These are phyloP conservation scores for Amyelois transitella DNA, from an alignment of 1,140 invertebrate genomes.

Conservation along the genomic window DNA sequence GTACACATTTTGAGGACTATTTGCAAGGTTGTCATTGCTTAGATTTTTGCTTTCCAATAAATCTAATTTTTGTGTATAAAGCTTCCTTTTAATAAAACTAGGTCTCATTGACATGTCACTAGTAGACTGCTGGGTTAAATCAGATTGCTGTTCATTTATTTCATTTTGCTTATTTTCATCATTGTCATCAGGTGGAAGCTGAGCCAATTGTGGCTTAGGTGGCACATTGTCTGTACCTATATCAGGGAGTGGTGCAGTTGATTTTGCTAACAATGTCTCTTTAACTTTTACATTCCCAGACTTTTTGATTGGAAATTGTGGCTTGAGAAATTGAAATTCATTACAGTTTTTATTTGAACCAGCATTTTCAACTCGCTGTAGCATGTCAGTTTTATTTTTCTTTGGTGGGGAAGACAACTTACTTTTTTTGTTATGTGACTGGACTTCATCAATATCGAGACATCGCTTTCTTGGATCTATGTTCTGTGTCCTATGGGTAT, in stretches of 20 bases:
- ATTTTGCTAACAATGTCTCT: slow-evolving; percentile 39
- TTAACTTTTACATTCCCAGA: slow-evolving; percentile 13
- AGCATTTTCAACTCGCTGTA: slow-evolving; percentile 6
- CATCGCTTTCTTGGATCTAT: slow-evolving; percentile 25
- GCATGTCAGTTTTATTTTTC: slow-evolving; percentile 10
- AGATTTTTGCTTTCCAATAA: slow-evolving; percentile 43
- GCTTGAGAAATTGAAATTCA: slow-evolving; percentile 50
- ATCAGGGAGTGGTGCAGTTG: slow-evolving; percentile 20
- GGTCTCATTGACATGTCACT: slow-evolving; percentile 50
- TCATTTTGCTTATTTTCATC: too few relatives aligned
- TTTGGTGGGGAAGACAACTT: slow-evolving; percentile 16
- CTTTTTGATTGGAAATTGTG: slow-evolving; percentile 36
- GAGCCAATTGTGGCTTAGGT: too few relatives aligned
- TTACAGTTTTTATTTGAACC: slow-evolving; percentile 6
- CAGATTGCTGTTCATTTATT: slow-evolving; percentile 5
- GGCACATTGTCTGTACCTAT: slow-evolving; percentile 1
- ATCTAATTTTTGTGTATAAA: slow-evolving; percentile 61
- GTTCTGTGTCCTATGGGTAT: slow-evolving; percentile 3
- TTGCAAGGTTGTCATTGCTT: slow-evolving; percentile 27
- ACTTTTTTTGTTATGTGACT: slow-evolving; percentile 21
- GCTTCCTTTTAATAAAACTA: slow-evolving; percentile 62
- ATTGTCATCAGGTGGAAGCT: not conserved
- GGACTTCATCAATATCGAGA: slow-evolving; percentile 20
- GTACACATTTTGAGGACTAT: slow-evolving; percentile 45
- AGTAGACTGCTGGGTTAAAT: slow-evolving; percentile 14